Evolutionary conservation across 2,797 vertebrate species (phyloP).

Genomic region (Fistularia commersonii): DNA sequence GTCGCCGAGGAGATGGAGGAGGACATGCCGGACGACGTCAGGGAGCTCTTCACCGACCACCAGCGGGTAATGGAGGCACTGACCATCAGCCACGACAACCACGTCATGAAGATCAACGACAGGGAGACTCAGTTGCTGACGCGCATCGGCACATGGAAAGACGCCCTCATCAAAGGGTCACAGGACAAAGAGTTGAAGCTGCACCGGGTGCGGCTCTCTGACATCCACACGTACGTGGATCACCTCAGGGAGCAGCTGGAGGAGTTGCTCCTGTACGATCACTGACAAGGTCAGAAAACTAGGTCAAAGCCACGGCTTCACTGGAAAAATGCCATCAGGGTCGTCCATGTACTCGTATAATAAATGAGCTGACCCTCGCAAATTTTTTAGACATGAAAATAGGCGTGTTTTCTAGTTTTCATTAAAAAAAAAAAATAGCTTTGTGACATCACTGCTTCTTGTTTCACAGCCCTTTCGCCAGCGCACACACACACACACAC

Average conservation of each 20-base stretch:
- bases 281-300: no score
- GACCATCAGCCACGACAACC: conserved; percentile 75
- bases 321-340: conserved; percentile 67
- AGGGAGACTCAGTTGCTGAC: conserved; percentile 81
- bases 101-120: conserved; percentile 81
- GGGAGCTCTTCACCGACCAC: conserved; percentile 84
- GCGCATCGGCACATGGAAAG: conserved; percentile 74
- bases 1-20: conserved; percentile 38
- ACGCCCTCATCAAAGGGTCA: conserved; percentile 74
- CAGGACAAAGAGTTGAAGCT: conserved; percentile 70
- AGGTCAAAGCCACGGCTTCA: no score
- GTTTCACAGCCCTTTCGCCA: no score
- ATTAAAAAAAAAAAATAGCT: no score
- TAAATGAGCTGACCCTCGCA: conserved; percentile 97
- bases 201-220: conserved; percentile 73
- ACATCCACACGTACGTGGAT: conserved; percentile 75
- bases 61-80: conserved; percentile 70
- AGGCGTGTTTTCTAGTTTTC: no score
- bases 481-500: no score
- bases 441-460: no score
- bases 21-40: no score
- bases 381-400: conserved; percentile 89
- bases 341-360: conserved; percentile 92
- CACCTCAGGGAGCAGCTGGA: conserved; percentile 67
- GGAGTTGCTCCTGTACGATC: conserved; percentile 75